These are phyloP conservation scores for Leptobrachium leishanense DNA, from an alignment of 2,113 vertebrate species.

Conservation along the genomic window DNA sequence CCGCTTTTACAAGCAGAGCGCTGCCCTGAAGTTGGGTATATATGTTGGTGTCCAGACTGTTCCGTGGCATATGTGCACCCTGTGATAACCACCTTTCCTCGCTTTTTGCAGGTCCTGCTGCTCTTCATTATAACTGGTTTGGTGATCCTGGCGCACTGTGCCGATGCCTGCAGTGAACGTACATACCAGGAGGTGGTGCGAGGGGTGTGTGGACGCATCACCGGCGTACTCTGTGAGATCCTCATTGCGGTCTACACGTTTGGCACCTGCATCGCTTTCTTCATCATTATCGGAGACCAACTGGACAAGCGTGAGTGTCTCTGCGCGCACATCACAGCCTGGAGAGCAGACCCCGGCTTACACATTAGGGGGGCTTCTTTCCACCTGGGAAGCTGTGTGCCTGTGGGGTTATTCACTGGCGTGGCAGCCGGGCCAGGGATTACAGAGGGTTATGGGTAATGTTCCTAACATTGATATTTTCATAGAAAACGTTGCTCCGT, in stretches of 20 bases:
- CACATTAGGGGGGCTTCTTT: no score
- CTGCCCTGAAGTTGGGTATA: no score
- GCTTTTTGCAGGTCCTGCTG: slow-evolving; percentile 78
- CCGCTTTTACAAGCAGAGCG: no score
- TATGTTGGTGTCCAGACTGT: no score
- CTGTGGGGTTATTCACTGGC: no score
- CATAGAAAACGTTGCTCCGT: no score
- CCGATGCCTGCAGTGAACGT: slow-evolving; percentile 85
- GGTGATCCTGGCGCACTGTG: slow-evolving; percentile 93
- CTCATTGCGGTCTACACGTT: slow-evolving; percentile 92
- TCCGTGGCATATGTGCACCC: neutral
- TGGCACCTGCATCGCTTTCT: slow-evolving; percentile 94
- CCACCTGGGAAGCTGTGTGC: no score
- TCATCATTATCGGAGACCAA: slow-evolving; percentile 97
- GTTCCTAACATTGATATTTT: no score
- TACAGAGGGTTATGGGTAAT: no score
- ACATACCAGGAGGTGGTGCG: slow-evolving; percentile 98
- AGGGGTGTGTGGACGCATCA: slow-evolving; percentile 84
- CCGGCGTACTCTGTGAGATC: slow-evolving; percentile 85
- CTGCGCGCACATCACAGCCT: no score
- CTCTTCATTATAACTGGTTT: slow-evolving; percentile 93
- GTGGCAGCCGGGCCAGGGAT: no score
- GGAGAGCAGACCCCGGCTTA: no score
- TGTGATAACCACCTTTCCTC: neutral
- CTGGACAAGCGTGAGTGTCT: slow-evolving; percentile 88